Conservation (phyloP, 2,113 vertebrate genomes). For the Alectura lathami region DNA sequence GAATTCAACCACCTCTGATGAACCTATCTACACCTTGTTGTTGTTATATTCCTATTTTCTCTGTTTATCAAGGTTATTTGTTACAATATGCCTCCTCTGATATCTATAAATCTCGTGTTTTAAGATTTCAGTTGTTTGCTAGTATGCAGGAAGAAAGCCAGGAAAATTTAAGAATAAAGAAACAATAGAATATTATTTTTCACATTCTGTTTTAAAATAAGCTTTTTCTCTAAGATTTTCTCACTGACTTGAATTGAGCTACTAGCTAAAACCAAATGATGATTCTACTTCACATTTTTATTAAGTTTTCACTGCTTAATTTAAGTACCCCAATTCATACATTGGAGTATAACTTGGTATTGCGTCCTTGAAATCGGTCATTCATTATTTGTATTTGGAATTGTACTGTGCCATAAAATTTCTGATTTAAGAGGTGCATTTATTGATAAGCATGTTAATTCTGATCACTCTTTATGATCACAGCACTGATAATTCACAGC, state of each 20-base stretch:
- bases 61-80: not conserved
- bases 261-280: not conserved
- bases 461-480: slow-evolving; percentile 1
- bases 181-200: not conserved
- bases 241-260: not conserved
- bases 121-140: not conserved
- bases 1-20: not conserved
- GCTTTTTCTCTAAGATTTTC: not conserved
- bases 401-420: slow-evolving; percentile 59
- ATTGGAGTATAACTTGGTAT: not conserved
- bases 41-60: not conserved
- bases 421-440: slow-evolving; percentile 60
- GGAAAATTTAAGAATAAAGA: not conserved
- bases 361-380: not conserved
- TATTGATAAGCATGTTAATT: slow-evolving; percentile 9
- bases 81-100: not conserved
- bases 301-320: not conserved
- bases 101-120: not conserved
- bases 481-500: not conserved
- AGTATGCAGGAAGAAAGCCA: not conserved
- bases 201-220: not conserved
- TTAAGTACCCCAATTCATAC: not conserved
- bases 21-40: not conserved
- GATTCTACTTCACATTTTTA: not conserved
- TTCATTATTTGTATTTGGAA: not conserved